Percentiles rank a stretch among this genome's conserved stretches.
Evolutionary conservation across 2,113 vertebrate species (phyloP).

Genomic region (Elaphurus davidianus): DNA sequence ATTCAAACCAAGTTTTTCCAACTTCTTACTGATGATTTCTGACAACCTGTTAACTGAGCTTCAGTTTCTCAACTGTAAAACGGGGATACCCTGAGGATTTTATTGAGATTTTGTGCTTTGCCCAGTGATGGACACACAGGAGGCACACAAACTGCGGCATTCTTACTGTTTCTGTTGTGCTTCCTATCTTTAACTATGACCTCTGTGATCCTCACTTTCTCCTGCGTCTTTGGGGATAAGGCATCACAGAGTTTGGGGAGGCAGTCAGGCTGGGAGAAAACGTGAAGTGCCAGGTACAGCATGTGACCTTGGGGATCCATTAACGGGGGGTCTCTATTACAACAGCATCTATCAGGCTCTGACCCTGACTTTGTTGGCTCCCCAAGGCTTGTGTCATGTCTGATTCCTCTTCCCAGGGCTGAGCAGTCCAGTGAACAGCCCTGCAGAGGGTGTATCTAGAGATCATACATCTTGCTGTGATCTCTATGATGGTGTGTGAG

Average conservation of each 20-base stretch:
- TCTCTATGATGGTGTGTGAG: not conserved
- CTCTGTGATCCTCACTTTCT: not conserved
- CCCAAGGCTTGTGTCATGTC: not conserved
- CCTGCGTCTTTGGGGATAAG: not conserved
- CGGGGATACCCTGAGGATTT: not conserved
- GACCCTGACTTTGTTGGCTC: not conserved
- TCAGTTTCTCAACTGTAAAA: not conserved
- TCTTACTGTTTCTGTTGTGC: not conserved
- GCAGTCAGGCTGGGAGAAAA: not conserved
- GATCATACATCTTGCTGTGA: not conserved
- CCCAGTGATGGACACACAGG: not conserved
- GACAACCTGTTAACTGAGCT: not conserved
- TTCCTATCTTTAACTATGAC: not conserved
- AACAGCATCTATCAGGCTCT: too few relatives aligned
- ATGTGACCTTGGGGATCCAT: not conserved
- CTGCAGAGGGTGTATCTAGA: not conserved
- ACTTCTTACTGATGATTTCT: not conserved
- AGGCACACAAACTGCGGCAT: rapidly evolving
- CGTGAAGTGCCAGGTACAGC: not conserved
- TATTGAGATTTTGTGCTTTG: not conserved
- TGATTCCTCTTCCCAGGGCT: not conserved
- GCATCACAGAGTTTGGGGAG: not conserved
- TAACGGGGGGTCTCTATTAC: not conserved
- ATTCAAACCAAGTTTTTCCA: not conserved
- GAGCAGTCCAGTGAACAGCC: not conserved